Evolutionary conservation across 2,888 invertebrate species (phyloP), one percentile per base, ranked within the genome.

Genomic region (Deilephila elpenor): DNA sequence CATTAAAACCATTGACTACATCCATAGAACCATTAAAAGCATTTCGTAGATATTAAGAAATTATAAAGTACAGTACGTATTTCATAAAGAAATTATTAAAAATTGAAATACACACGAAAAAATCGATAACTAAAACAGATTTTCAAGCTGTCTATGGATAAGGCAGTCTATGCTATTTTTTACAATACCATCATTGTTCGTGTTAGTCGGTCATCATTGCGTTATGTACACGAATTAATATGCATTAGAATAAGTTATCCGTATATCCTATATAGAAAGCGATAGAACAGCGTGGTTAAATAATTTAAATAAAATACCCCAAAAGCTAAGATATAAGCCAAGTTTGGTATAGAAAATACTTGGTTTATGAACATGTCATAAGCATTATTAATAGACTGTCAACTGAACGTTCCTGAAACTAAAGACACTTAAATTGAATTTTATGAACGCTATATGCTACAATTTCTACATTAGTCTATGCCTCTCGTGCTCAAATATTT

Each of bases 131-230:
- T 25, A 25, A 25, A 25, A 29, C 1, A 29, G 29, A 1, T 11
- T 7, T 25, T 25, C 3, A 25, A 59, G 0, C 6, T 8, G 4
- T 29, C 29, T 60, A 29, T 17, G 5, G 25, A 25, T 25, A 25
- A 25, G 25, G 25, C 25, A 14, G 5, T 61, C 60, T 14, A 29
- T 4, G 29, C 6, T 61, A 59, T 60, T 17, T 20, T 44, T 67
- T 67, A 67, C 67, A 67, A 67, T 17, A 51, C 67, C 67, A 67
- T 67, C 67, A 29, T 67, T 14, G 51, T 67, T 25, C 14, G 25
- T 25, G 51, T 67, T 67, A 67, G 51, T 67, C 5, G 25, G 64
- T 25, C 3, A 20, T 25, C 25, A 67, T 51, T 51, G 67, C 67
- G 25, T 44, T 67, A 67, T 67, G 51, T 67, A 51, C 67, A 67